phyloP scores from a whole-genome alignment of 2,888 invertebrate genomes.

The Mycogona germanica region DNA sequence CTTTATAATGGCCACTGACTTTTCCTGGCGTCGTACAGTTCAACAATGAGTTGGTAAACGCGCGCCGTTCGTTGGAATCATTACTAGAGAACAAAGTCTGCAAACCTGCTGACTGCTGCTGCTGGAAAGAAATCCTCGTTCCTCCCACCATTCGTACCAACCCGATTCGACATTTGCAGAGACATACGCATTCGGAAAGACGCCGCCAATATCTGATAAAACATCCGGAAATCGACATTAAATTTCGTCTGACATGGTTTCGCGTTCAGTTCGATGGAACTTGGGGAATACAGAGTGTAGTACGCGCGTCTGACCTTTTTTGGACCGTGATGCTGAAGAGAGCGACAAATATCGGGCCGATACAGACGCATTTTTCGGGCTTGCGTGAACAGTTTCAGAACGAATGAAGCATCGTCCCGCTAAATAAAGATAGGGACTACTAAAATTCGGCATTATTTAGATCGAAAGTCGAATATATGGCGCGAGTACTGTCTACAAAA shows the following conservation, averaged over 20 bases:
- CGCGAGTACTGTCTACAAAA: too few relatives aligned
- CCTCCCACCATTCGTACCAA: constrained; percentile 22
- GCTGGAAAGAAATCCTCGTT: constrained; percentile 14
- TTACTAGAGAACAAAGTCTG: not conserved
- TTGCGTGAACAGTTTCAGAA: too few relatives aligned
- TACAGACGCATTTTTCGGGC: too few relatives aligned
- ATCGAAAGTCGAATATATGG: not conserved
- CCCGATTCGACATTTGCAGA: constrained; percentile 16
- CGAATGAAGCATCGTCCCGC: too few relatives aligned
- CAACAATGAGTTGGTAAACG: not conserved
- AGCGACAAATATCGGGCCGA: too few relatives aligned
- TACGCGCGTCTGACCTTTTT: too few relatives aligned
- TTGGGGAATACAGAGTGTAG: too few relatives aligned
- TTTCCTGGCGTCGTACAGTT: not conserved
- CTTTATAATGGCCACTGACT: not conserved
- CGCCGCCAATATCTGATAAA: constrained; percentile 12
- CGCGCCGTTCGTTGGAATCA: not conserved
- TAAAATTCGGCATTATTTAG: too few relatives aligned
- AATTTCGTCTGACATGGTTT: not conserved
- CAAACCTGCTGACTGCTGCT: not conserved
- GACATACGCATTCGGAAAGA: constrained; percentile 18
- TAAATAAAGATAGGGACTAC: too few relatives aligned
- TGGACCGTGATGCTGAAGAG: too few relatives aligned
- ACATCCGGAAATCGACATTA: too few relatives aligned
- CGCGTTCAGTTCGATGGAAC: too few relatives aligned